Evolutionary conservation across 1,140 invertebrate species (phyloP).

Genomic region (Drosophila sulfurigaster): DNA sequence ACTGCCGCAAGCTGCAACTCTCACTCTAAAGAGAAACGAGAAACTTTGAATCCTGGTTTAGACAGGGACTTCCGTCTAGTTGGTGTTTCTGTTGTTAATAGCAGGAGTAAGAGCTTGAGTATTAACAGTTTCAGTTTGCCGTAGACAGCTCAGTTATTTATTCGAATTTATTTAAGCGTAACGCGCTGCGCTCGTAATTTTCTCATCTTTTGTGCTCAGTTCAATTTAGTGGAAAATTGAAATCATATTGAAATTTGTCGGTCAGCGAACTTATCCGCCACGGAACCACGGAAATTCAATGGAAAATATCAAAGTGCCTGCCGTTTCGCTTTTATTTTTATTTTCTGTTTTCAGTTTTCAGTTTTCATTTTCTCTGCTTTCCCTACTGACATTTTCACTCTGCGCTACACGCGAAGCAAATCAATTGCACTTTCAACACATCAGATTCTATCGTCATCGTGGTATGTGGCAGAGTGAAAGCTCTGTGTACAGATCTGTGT

Average conservation of each 20-base stretch:
- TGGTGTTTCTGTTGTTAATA: too few species aligned
- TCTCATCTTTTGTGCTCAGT: constrained; percentile 63
- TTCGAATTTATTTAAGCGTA: constrained; percentile 67
- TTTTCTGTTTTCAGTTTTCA: not conserved
- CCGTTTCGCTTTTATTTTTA: constrained; percentile 15
- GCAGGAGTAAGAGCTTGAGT: not conserved
- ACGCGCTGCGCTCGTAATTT: constrained; percentile 57
- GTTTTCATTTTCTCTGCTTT: not conserved
- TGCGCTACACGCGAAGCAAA: constrained; percentile 36
- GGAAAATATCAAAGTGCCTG: constrained; percentile 36
- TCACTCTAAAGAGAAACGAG: not conserved
- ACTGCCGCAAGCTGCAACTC: constrained; percentile 29
- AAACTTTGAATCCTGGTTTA: not conserved
- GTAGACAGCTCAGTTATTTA: constrained; percentile 51
- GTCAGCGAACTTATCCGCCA: constrained; percentile 47
- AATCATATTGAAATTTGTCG: constrained; percentile 68
- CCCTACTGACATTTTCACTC: constrained; percentile 1
- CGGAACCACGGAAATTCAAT: constrained; percentile 24
- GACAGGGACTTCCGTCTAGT: not conserved
- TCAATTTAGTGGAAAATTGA: constrained; percentile 70
- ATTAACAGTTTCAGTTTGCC: constrained; percentile 13
- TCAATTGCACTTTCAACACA: constrained; percentile 52
- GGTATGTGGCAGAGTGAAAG: constrained; percentile 8
- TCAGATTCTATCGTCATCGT: too few species aligned
- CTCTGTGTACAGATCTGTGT: not conserved